Conservation (phyloP, 2,888 invertebrate species). For the Drosophila mimetica region DNA sequence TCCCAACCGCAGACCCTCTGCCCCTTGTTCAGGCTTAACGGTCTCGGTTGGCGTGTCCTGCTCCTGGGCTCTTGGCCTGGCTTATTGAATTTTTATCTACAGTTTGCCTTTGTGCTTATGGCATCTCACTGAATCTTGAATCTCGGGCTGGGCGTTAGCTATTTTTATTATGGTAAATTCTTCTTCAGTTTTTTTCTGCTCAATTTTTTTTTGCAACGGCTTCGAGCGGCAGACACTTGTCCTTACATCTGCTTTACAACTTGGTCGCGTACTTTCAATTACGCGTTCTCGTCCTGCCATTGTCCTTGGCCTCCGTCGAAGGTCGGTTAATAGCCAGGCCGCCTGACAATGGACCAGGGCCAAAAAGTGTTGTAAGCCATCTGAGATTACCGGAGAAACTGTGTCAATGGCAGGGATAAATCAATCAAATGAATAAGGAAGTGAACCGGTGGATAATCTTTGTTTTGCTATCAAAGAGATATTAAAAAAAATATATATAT, state of each 20-base stretch:
- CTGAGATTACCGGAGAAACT: constrained; percentile 35
- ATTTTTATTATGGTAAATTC: constrained; percentile 67
- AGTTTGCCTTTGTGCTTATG: constrained; percentile 73
- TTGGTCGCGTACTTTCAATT: constrained; percentile 73
- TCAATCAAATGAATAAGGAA: constrained; percentile 20
- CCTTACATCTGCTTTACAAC: constrained; percentile 73
- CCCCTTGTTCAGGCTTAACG: constrained; percentile 40
- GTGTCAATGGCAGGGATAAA: constrained; percentile 37
- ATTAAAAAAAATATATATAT: too few species aligned
- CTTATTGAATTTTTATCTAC: constrained; percentile 77
- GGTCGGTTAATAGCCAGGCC: constrained; percentile 53
- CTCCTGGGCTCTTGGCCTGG: constrained; percentile 38
- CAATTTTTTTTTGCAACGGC: constrained; percentile 11
- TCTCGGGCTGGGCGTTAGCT: constrained; percentile 49
- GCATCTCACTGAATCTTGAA: constrained; percentile 49
- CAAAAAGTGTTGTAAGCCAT: constrained; percentile 36
- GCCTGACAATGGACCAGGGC: constrained; percentile 19
- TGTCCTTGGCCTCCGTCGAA: constrained; percentile 68
- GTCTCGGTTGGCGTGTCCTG: constrained; percentile 63
- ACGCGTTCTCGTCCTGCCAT: constrained; percentile 49
- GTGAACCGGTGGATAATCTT: neutral
- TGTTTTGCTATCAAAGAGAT: neutral
- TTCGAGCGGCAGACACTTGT: constrained; percentile 57
- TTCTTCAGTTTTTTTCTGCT: constrained; percentile 17
- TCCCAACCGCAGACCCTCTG: constrained; percentile 43